Evolutionary conservation across 2,797 vertebrate species (phyloP), one percentile per base, ranked within the genome.

Genomic region (Borostomias antarcticus): DNA sequence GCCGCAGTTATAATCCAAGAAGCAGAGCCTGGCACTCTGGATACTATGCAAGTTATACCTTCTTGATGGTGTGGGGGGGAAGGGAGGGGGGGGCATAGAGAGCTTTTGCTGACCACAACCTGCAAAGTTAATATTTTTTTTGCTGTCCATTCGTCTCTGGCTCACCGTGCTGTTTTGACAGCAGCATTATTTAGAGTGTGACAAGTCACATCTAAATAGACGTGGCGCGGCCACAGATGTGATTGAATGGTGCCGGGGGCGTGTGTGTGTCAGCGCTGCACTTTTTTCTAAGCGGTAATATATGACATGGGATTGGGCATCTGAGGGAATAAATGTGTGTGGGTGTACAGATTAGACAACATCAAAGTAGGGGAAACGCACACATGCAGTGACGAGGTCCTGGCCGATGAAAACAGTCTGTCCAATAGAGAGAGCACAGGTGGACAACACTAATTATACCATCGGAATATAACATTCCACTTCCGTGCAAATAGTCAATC

Each of bases 121-220:
- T 77, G 70, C 69, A 45, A 64, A 43, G 62, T 57, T 78, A 79
- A 87, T 82, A 83, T 90, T 82, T 84, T 85, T 85, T 84, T 85
- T 26, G 75, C 65, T 79, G 78, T 85, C 78, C 83, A 76, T 66
- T 69, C 62, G 56, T 75, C 58, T 70, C 76, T 68, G 62, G 71
- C 74, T 78, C 67, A 68, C 66, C 72, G 33, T 78, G 70, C 58
- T 77, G 75, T 81, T 83, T 85, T 87, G 88, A 89, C 89, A 88
- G 86, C 70, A 57, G 66, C 69, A 80, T 70, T 73, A 90, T 90
- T 89, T 81, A 65, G 79, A 84, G 73, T 69, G 65, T 82, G 84
- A 88, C 85, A 81, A 76, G 75, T 86, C 83, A 86, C 78, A 88
- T 88, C 88, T 89, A 82, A 82, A 89, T 80, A 82, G 79, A 84